These are phyloP conservation scores for Plusia festucae DNA, from an alignment of 2,888 invertebrate species.

Conservation along the genomic window DNA sequence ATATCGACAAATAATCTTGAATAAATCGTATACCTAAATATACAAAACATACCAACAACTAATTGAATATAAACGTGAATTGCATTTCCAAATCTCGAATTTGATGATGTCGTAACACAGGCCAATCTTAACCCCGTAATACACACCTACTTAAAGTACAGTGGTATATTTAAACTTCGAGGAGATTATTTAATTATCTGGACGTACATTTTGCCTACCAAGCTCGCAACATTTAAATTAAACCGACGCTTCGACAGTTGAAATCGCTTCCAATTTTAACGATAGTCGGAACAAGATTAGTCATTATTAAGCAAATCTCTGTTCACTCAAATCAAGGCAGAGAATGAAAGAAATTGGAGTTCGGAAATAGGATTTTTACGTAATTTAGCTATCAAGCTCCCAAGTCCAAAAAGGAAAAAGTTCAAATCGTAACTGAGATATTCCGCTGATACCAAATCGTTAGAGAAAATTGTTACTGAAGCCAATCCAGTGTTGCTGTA, in stretches of 20 bases:
- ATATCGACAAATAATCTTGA: too few species aligned
- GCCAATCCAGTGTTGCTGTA: slow-evolving; percentile 11
- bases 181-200: too few species aligned
- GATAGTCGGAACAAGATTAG: slow-evolving; percentile 28
- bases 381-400: slow-evolving; percentile 22
- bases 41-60: too few species aligned
- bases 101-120: too few species aligned
- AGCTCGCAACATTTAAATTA: not conserved
- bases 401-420: slow-evolving; percentile 3
- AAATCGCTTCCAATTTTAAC: slow-evolving; percentile 32
- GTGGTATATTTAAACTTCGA: not conserved
- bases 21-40: too few species aligned
- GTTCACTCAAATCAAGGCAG: slow-evolving; percentile 11
- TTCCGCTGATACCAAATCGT: slow-evolving; percentile 7
- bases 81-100: too few species aligned
- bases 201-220: not conserved
- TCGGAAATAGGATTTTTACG: not conserved
- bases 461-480: not conserved
- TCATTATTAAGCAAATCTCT: slow-evolving; percentile 9
- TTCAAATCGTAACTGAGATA: slow-evolving; percentile 11
- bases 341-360: slow-evolving; percentile 5
- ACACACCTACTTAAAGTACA: not conserved
- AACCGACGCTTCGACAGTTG: not conserved
- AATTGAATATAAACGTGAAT: too few species aligned
- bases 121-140: not conserved